Conservation (phyloP, 2,113 vertebrate genomes). For the Sturnus vulgaris region DNA sequence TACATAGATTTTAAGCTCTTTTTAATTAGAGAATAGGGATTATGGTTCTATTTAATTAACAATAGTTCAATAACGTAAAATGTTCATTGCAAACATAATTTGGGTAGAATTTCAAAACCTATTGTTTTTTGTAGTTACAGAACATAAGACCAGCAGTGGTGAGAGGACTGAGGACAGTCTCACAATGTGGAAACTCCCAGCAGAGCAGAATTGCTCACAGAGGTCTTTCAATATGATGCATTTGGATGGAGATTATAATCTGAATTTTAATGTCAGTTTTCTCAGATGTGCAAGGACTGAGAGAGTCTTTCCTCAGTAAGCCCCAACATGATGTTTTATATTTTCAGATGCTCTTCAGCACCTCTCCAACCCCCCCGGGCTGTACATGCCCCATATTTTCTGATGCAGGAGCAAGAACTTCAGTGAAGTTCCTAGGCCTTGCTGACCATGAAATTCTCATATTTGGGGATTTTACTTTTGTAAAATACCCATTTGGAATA, state of each 20-base stretch:
- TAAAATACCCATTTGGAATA: neutral
- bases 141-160: neutral
- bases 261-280: neutral
- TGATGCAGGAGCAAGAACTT: neutral
- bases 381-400: fast-evolving
- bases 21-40: neutral
- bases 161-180: neutral
- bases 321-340: neutral
- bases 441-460: neutral
- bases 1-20: neutral
- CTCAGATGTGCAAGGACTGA: neutral
- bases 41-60: neutral
- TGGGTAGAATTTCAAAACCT: neutral
- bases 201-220: neutral
- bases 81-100: neutral
- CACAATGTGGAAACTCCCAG: neutral
- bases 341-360: neutral
- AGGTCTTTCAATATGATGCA: neutral
- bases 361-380: neutral
- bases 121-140: neutral
- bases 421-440: neutral
- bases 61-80: neutral
- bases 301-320: neutral
- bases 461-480: neutral
- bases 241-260: neutral